phyloP scores from a whole-genome alignment of 53 echinoderm and acorn worm genomes.

The Holothuria scabra region DNA sequence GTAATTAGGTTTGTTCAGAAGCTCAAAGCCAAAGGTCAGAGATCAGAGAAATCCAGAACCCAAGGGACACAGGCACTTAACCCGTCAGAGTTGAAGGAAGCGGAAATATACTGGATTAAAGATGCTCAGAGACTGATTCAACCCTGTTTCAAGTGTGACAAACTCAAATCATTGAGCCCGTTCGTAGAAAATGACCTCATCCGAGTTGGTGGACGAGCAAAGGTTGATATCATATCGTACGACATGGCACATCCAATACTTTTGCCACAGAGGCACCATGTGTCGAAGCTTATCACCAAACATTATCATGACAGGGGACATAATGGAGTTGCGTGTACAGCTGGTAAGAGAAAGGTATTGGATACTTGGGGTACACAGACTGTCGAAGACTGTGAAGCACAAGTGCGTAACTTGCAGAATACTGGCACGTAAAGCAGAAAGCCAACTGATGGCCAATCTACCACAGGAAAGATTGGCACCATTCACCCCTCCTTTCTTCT shows the following conservation, averaged over 20 bases:
- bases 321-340: slow-evolving; percentile 57
- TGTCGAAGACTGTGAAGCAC: slow-evolving; percentile 34
- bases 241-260: slow-evolving; percentile 10
- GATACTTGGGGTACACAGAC: slow-evolving; percentile 54
- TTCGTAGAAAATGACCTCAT: slow-evolving; percentile 5
- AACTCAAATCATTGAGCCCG: slow-evolving; percentile 53
- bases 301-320: slow-evolving; percentile 43
- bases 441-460: too few relatives aligned
- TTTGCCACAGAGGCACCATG: too few relatives aligned
- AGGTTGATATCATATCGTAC: neutral
- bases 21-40: slow-evolving; percentile 8
- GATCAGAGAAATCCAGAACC: too few relatives aligned
- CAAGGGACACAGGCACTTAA: too few relatives aligned
- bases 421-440: too few relatives aligned
- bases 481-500: too few relatives aligned
- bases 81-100: neutral
- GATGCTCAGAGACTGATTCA: slow-evolving; percentile 60
- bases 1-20: slow-evolving; percentile 40
- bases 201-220: slow-evolving; percentile 35
- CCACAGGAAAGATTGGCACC: too few relatives aligned
- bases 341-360: slow-evolving; percentile 55
- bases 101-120: slow-evolving; percentile 55
- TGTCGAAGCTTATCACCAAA: neutral
- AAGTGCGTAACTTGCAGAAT: too few relatives aligned
- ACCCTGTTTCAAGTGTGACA: slow-evolving; percentile 26